Percentiles rank a stretch among this genome's conserved stretches.
These are phyloP conservation scores for Parochlus steinenii DNA, from an alignment of 2,888 invertebrate genomes.

Conservation along the genomic window DNA sequence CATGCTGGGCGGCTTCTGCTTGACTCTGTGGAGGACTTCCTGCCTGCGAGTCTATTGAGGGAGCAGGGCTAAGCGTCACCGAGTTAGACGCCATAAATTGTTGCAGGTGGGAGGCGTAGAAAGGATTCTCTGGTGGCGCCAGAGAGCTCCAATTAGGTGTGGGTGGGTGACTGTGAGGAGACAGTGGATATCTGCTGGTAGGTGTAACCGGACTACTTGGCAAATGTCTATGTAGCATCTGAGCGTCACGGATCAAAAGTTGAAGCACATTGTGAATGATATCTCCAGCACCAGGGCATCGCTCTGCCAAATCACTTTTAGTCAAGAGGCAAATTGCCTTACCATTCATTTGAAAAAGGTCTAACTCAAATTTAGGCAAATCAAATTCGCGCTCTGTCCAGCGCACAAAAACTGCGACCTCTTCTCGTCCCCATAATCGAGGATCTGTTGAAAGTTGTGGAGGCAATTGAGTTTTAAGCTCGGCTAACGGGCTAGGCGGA, in stretches of 20 bases:
- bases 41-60: slow-evolving; percentile 73
- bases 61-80: slow-evolving; percentile 79
- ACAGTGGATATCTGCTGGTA: slow-evolving; percentile 63
- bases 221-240: slow-evolving; percentile 57
- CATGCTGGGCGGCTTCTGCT: slow-evolving; percentile 24
- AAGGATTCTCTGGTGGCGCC: slow-evolving; percentile 32
- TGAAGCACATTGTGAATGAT: slow-evolving; percentile 85
- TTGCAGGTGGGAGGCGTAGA: slow-evolving; percentile 41
- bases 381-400: slow-evolving; percentile 90
- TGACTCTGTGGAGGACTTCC: slow-evolving; percentile 76
- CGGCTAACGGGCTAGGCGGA: slow-evolving; percentile 60
- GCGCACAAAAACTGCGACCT: slow-evolving; percentile 70
- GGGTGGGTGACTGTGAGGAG: slow-evolving; percentile 66
- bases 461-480: slow-evolving; percentile 77
- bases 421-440: slow-evolving; percentile 77
- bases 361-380: slow-evolving; percentile 78
- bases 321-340: slow-evolving; percentile 85
- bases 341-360: slow-evolving; percentile 93
- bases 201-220: slow-evolving; percentile 71
- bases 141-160: slow-evolving; percentile 56
- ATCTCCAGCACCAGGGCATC: slow-evolving; percentile 87
- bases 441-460: slow-evolving; percentile 74
- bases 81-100: slow-evolving; percentile 70
- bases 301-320: slow-evolving; percentile 75
- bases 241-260: slow-evolving; percentile 67